Percentiles rank a stretch among this genome's conserved stretches.
phyloP scores from a whole-genome alignment of 2,888 invertebrate species.

The Drosophila prostipennis region DNA sequence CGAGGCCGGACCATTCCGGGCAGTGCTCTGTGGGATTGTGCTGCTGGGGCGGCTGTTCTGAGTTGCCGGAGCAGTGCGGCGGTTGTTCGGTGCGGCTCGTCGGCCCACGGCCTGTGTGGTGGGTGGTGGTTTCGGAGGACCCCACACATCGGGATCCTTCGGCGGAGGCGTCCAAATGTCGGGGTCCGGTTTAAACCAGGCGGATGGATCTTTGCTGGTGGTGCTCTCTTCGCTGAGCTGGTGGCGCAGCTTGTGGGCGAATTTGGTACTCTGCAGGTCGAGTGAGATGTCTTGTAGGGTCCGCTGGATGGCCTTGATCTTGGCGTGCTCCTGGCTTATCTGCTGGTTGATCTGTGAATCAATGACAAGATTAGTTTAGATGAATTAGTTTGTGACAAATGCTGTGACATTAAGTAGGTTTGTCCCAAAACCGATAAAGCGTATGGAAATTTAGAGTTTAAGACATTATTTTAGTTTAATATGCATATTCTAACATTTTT shows the following conservation, averaged over 20 bases:
- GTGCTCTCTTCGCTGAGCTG: constrained; percentile 80
- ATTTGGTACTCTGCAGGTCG: constrained; percentile 84
- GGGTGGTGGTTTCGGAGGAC: constrained; percentile 88
- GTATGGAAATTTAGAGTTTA: no score
- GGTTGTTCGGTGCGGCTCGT: constrained; percentile 67
- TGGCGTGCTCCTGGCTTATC: constrained; percentile 94
- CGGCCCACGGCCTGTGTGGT: constrained; percentile 76
- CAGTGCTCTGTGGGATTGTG: constrained; percentile 78
- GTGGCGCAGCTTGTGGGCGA: constrained; percentile 84
- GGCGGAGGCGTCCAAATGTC: constrained; percentile 91
- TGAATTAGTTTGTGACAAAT: no score
- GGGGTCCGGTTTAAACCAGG: constrained; percentile 89
- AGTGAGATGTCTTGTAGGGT: constrained; percentile 83
- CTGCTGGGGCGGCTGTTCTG: constrained; percentile 64
- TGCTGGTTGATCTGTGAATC: constrained; percentile 91
- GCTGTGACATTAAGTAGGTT: no score
- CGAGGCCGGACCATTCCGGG: constrained; percentile 59
- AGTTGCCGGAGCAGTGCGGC: constrained; percentile 55
- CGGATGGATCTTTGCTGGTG: constrained; percentile 83
- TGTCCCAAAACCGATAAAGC: no score
- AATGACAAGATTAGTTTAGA: no score
- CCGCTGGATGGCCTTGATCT: constrained; percentile 89
- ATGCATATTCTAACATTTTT: no score
- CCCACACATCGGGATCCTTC: constrained; percentile 94
- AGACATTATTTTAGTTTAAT: no score